Conservation (phyloP, 2,113 vertebrate genomes). For the Neomonachus schauinslandi region DNA sequence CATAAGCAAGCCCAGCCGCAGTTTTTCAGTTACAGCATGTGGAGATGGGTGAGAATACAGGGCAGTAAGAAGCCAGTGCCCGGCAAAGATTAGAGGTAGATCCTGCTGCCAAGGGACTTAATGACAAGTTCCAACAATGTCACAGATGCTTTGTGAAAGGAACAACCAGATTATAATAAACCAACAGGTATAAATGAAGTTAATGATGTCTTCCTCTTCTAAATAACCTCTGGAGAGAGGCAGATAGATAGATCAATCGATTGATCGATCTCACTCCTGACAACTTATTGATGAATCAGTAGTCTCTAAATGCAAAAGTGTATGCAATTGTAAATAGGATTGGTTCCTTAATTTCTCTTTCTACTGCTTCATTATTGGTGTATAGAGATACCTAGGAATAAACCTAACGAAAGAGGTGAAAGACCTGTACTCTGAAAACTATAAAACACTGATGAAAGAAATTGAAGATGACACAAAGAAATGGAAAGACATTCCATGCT, state of each 20-base stretch:
- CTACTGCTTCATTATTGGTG: not conserved
- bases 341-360: not conserved
- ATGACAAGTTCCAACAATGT: slow-evolving; percentile 52
- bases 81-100: slow-evolving; percentile 16
- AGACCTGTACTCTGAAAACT: not conserved
- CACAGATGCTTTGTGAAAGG: slow-evolving; percentile 36
- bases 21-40: slow-evolving; percentile 56
- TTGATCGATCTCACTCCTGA: not conserved
- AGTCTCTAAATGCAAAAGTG: not conserved
- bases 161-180: slow-evolving; percentile 13
- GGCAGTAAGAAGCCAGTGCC: slow-evolving; percentile 48
- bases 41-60: slow-evolving; percentile 45
- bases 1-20: slow-evolving; percentile 58
- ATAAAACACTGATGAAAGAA: not conserved
- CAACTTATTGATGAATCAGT: slow-evolving; percentile 6
- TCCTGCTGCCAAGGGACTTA: slow-evolving; percentile 31
- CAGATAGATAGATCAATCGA: too few species aligned
- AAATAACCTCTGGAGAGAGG: not conserved
- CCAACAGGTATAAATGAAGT: not conserved
- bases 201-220: slow-evolving; percentile 27
- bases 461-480: not conserved
- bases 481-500: not conserved
- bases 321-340: not conserved
- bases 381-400: not conserved
- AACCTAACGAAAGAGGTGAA: not conserved